A percentile compares a stretch with the other conserved stretches of the same genome.
Conservation (phyloP, 2,113 vertebrate species). For the Ibidorhyncha struthersii region DNA sequence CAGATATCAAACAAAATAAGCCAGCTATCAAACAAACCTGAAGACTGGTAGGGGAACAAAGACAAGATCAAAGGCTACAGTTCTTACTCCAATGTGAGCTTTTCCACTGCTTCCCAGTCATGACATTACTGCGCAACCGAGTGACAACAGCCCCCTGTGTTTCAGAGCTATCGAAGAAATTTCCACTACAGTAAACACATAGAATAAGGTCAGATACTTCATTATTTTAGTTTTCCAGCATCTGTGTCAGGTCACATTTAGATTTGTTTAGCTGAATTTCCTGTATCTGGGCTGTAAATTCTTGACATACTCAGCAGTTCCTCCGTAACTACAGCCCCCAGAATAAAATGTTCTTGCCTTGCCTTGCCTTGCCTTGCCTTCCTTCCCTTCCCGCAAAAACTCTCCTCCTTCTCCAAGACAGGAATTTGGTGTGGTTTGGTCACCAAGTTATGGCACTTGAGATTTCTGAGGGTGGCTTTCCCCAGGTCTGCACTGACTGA, state of each 20-base stretch:
- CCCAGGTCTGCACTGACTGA: background rate
- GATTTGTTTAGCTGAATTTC: background rate
- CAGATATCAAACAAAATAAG: background rate
- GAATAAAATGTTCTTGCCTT: background rate
- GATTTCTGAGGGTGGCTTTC: background rate
- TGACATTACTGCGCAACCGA: background rate
- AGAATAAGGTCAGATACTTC: background rate
- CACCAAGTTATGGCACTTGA: background rate
- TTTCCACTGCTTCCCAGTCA: background rate
- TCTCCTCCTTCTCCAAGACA: background rate
- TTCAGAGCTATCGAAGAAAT: background rate
- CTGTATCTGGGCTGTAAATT: background rate
- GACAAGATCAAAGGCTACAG: background rate
- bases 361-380: background rate
- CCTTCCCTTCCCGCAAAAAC: background rate
- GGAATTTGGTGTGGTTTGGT: background rate
- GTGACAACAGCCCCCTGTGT: background rate
- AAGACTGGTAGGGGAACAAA: background rate
- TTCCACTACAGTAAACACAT: background rate
- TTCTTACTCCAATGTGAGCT: background rate
- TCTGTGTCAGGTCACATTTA: background rate
- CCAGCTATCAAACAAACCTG: background rate
- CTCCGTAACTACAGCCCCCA: background rate
- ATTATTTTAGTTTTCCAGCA: background rate
- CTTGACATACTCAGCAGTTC: background rate